Evolutionary conservation across 2,888 invertebrate species (phyloP).

Genomic region (Leptopilina syphax): DNA sequence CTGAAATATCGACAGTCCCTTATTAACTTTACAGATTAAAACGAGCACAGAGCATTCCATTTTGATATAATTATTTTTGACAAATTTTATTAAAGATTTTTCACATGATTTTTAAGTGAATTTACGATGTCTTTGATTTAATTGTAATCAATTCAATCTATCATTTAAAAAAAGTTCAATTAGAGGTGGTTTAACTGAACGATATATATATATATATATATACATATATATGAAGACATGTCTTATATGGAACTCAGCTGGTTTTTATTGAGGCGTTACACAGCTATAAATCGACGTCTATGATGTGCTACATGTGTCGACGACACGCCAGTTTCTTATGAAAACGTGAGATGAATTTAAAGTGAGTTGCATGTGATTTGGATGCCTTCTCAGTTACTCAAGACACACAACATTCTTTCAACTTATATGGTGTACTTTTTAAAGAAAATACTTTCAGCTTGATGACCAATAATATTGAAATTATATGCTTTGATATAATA

Average conservation of each 20-base stretch:
- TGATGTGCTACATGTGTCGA: slow-evolving; percentile 76
- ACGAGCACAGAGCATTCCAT: too few relatives aligned
- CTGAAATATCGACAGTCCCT: too few relatives aligned
- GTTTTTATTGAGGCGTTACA: slow-evolving; percentile 72
- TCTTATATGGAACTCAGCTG: slow-evolving; percentile 69
- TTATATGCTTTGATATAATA: too few relatives aligned
- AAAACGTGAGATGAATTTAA: slow-evolving; percentile 74
- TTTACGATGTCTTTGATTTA: slow-evolving; percentile 51
- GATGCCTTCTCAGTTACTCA: slow-evolving; percentile 48
- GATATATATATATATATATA: slow-evolving; percentile 20
- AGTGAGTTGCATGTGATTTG: slow-evolving; percentile 58
- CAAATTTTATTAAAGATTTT: background rate
- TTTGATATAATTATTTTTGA: too few relatives aligned
- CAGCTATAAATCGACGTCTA: slow-evolving; percentile 75
- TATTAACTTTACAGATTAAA: too few relatives aligned
- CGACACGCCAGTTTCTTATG: slow-evolving; percentile 75
- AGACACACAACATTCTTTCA: slow-evolving; percentile 34
- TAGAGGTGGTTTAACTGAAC: slow-evolving; percentile 66
- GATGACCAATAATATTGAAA: background rate
- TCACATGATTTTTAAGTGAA: background rate
- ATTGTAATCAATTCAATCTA: slow-evolving; percentile 59
- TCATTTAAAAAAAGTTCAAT: slow-evolving; percentile 73
- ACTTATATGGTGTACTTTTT: slow-evolving; percentile 51
- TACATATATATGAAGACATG: slow-evolving; percentile 59
- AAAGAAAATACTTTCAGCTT: slow-evolving; percentile 42